A percentile compares a stretch with the other conserved stretches of the same genome.
phyloP scores from a whole-genome alignment of 1,140 invertebrate species.

The Temnothorax curvispinosus region DNA sequence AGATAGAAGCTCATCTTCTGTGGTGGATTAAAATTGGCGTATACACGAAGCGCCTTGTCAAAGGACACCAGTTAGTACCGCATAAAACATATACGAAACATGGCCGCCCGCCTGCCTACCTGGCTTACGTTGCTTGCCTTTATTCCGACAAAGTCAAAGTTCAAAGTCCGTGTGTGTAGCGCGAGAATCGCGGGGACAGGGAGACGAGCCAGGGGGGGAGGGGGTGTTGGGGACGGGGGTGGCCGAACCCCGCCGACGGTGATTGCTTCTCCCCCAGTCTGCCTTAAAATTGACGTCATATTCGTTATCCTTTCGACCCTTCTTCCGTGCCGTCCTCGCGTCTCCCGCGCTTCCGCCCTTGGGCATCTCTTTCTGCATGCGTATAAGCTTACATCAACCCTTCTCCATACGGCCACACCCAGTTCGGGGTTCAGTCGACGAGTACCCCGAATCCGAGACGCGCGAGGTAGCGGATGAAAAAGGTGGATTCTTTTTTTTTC shows the following conservation, averaged over 20 bases:
- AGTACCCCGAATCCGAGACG: conserved; percentile 69
- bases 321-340: conserved; percentile 77
- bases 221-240: conserved; percentile 54
- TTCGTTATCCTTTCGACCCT: conserved; percentile 85
- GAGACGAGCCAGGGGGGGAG: neutral
- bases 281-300: conserved; percentile 85
- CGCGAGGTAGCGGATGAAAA: conserved; percentile 67
- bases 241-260: conserved; percentile 76
- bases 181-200: conserved; percentile 67
- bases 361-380: conserved; percentile 76
- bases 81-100: conserved; percentile 71
- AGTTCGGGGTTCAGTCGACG: conserved; percentile 65
- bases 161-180: conserved; percentile 76
- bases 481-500: conserved; percentile 36
- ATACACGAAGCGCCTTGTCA: conserved; percentile 61
- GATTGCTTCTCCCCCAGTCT: conserved; percentile 81
- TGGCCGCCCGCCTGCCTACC: conserved; percentile 67
- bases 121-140: conserved; percentile 73
- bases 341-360: conserved; percentile 71
- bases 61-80: conserved; percentile 68
- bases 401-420: conserved; percentile 76
- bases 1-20: conserved; percentile 56
- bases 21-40: conserved; percentile 60
- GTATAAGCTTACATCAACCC: conserved; percentile 78
- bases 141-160: conserved; percentile 77